phyloP scores from a whole-genome alignment of 1,140 invertebrate genomes.

The Melanaphis sacchari region DNA sequence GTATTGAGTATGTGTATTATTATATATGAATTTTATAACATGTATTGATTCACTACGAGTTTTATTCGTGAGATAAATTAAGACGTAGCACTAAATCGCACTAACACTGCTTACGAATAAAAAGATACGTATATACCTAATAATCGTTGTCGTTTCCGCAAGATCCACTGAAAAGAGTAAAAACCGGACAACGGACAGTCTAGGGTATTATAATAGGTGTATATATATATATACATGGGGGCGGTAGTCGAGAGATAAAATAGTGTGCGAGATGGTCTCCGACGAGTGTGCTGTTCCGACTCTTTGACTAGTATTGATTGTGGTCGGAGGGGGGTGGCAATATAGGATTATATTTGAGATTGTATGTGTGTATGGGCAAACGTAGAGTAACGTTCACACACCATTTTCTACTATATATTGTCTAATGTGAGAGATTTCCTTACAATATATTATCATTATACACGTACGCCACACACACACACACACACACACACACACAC shows the following conservation, averaged over 20 bases:
- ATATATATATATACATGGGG: neutral
- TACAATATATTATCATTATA: neutral
- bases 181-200: neutral
- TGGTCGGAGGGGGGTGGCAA: neutral
- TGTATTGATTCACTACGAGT: too few relatives aligned
- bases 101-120: neutral
- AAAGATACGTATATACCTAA: neutral
- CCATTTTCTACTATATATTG: too few relatives aligned
- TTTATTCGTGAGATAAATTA: too few relatives aligned
- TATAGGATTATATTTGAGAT: neutral
- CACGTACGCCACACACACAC: too few relatives aligned
- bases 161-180: neutral
- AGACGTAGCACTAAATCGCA: neutral
- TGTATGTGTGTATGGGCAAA: neutral
- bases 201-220: neutral
- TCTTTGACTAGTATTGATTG: constrained; percentile 45
- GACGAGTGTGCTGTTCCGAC: neutral
- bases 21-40: too few relatives aligned
- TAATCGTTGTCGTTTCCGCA: neutral
- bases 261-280: neutral
- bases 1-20: too few relatives aligned
- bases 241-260: neutral
- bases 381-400: neutral
- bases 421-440: neutral
- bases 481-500: neutral